Evolutionary conservation across 2,888 invertebrate species (phyloP).

Genomic region (Saturnia japonica): DNA sequence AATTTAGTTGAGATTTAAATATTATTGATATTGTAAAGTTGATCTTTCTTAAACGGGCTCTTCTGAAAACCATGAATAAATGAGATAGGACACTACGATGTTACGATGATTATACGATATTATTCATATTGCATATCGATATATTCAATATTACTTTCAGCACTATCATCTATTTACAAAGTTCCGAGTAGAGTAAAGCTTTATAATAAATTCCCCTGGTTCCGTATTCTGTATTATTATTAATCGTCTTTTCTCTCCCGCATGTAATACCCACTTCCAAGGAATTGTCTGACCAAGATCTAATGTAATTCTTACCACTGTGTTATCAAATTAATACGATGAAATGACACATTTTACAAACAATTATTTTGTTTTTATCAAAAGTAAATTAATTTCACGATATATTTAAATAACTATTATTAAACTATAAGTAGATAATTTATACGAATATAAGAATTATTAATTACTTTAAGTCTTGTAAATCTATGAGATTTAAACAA

Average conservation of each 20-base stretch:
- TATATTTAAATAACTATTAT: background rate
- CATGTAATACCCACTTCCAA: constrained; percentile 72
- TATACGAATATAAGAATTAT: background rate
- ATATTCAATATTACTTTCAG: background rate
- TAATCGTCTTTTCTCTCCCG: constrained; percentile 79
- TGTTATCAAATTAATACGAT: constrained; percentile 31
- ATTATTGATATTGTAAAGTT: too few species aligned
- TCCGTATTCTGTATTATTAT: constrained; percentile 74
- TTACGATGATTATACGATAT: too few species aligned
- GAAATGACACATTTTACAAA: background rate
- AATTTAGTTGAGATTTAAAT: too few species aligned
- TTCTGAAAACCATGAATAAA: too few species aligned
- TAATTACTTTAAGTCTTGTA: background rate
- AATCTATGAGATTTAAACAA: background rate
- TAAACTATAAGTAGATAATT: too few species aligned
- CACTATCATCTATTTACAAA: constrained; percentile 5
- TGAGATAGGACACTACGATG: too few species aligned
- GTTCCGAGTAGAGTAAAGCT: constrained; percentile 39
- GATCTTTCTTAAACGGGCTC: too few species aligned
- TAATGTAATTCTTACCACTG: constrained; percentile 57
- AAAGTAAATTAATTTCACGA: background rate
- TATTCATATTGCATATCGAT: too few species aligned
- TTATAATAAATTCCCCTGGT: constrained; percentile 77
- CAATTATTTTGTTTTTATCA: background rate
- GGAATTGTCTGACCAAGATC: constrained; percentile 74